phyloP scores from a whole-genome alignment of 2,888 invertebrate genomes.

The Temnothorax unifasciatus region DNA sequence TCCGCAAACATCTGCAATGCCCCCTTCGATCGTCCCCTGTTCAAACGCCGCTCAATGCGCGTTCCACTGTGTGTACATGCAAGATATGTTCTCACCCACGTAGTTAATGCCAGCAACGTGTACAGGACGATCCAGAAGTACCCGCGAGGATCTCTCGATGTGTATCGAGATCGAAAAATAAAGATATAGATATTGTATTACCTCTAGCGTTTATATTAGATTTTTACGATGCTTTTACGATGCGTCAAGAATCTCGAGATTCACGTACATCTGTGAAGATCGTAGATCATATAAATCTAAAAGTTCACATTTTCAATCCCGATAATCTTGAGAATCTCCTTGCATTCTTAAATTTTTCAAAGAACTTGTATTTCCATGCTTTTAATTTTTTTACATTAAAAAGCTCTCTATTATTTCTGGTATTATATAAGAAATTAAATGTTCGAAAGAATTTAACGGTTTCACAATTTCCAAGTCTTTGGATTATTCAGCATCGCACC shows the following conservation, averaged over 20 bases:
- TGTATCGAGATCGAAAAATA: neutral
- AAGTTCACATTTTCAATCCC: neutral
- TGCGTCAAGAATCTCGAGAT: neutral
- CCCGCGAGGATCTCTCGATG: neutral
- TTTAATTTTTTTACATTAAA: neutral
- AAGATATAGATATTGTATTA: neutral
- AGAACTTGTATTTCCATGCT: neutral
- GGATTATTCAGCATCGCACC: neutral
- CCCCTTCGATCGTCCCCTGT: neutral
- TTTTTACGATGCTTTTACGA: neutral
- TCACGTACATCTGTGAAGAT: neutral
- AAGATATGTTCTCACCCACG: constrained; percentile 54
- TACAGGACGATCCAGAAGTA: constrained; percentile 60
- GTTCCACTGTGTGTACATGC: constrained; percentile 65
- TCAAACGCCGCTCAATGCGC: constrained; percentile 26
- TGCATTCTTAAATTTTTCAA: neutral
- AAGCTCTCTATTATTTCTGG: no score
- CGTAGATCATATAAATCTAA: neutral
- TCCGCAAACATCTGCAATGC: constrained; percentile 21
- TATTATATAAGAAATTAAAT: neutral
- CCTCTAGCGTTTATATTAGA: neutral
- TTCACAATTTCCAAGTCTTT: neutral
- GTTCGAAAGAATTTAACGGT: neutral
- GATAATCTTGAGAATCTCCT: neutral
- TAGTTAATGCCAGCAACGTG: constrained; percentile 68